phyloP scores from a whole-genome alignment of 1,140 invertebrate species.

The Ooceraea biroi region DNA sequence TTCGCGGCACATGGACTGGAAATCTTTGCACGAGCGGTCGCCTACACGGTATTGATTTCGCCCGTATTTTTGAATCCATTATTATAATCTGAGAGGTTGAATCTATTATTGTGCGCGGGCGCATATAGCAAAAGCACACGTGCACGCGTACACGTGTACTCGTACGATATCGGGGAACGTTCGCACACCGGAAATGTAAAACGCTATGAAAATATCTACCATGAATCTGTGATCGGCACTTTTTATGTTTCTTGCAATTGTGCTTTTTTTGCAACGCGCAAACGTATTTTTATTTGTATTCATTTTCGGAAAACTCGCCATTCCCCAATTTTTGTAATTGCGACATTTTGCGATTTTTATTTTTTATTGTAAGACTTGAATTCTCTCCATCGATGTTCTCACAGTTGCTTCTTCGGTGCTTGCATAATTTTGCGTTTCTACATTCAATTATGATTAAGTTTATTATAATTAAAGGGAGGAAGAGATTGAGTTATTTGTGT shows the following conservation, averaged over 20 bases:
- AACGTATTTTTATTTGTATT: slow-evolving; percentile 7
- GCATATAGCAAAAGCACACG: not conserved
- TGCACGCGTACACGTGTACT: not conserved
- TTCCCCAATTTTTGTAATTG: too few relatives aligned
- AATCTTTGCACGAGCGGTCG: too few relatives aligned
- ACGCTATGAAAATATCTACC: slow-evolving; percentile 12
- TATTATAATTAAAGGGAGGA: not conserved
- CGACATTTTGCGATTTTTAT: not conserved
- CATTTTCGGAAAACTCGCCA: not conserved
- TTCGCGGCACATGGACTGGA: too few relatives aligned
- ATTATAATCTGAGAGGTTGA: too few relatives aligned
- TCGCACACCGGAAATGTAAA: slow-evolving; percentile 19
- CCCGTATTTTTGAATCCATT: too few relatives aligned
- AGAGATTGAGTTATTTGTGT: slow-evolving; percentile 23
- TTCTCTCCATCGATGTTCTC: not conserved
- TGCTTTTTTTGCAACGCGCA: slow-evolving; percentile 4
- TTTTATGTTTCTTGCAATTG: not conserved
- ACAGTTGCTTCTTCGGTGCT: not conserved
- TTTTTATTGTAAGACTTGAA: not conserved
- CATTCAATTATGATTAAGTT: not conserved
- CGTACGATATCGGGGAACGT: slow-evolving; percentile 17
- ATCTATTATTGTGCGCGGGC: slow-evolving; percentile 1
- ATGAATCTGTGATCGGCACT: not conserved
- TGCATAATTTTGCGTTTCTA: slow-evolving; percentile 40
- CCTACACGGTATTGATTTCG: too few relatives aligned